Base-by-base conservation (phyloP, 2,113 vertebrate genomes). In the Anolis sagrei region DNA sequence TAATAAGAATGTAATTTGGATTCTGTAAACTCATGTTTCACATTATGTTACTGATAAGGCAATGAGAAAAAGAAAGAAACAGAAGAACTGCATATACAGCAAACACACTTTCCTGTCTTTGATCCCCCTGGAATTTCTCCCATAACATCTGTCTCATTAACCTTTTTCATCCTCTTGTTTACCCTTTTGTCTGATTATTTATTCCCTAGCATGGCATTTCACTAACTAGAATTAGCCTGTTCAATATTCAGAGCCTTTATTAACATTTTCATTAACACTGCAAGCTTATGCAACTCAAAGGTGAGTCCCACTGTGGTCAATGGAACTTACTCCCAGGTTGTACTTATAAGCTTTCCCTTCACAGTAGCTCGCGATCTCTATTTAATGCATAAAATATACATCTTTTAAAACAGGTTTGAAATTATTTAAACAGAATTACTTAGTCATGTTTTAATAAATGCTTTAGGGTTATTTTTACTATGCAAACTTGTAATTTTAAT, bases 211-310 rank as follows among this genome's bases (percentile, higher is more conserved):
- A 29, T n/a, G 29, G 18, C n/a, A 77, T 75, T 77, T 68, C 44
- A 51, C 36, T 76, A 44, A 68, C 13, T 64, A 58, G 11, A 36
- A 76, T 32, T 48, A 49, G 21, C 21, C 62, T 84, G 49, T 44
- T 81, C 81, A 80, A 85, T 62, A 80, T 72, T 78, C 32, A 68
- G 39, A 66, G 72, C 18, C 75, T 81, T 66, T 27, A n/a, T 25
- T 86, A 75, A 73, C 51, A 23, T 69, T n/a, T 80, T 64, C 21
- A 74, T 82, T 86, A 76, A 66, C 25, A 44, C 6, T 6, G 39
- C 25, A 61, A 32, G 10, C 58, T 32, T 80, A 18, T 48, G 25
- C 36, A 80, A 61, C 36, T 44, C 36, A 64, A 44, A 5, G 29
- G 23, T 27, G 39, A 29, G 13, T 64, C 23, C 39, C 61, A 80